Conservation (phyloP, 1,140 invertebrate species). For the Fopius arisanus region DNA sequence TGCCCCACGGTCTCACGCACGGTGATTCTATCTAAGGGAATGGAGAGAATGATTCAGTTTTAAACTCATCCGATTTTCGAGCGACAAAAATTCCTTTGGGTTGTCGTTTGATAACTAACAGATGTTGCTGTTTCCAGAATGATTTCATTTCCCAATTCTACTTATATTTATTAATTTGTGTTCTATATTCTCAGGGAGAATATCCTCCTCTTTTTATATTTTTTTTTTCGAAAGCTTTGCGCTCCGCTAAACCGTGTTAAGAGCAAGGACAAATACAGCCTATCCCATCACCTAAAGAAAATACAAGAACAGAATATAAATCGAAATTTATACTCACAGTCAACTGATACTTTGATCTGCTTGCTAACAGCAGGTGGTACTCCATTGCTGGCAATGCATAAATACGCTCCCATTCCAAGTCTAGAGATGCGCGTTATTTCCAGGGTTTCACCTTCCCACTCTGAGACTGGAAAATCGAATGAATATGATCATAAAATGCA, state of each 20-base stretch:
- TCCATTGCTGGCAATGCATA: slow-evolving; percentile 84
- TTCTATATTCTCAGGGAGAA: neutral
- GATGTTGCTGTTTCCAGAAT: too few species aligned
- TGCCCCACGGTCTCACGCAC: neutral
- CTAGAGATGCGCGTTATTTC: slow-evolving; percentile 87
- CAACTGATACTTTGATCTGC: slow-evolving; percentile 91
- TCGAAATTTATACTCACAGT: slow-evolving; percentile 78
- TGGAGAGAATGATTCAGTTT: neutral
- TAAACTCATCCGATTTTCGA: neutral
- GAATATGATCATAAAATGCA: slow-evolving; percentile 19
- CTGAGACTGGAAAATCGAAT: slow-evolving; percentile 68
- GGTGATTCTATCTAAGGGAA: neutral
- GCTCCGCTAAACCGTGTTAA: neutral
- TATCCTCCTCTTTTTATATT: neutral
- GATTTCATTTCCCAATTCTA: too few species aligned
- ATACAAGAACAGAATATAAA: neutral
- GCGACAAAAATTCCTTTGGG: neutral
- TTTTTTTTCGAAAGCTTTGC: neutral
- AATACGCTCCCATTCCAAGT: slow-evolving; percentile 89
- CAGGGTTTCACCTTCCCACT: slow-evolving; percentile 84
- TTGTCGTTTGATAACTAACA: too few species aligned
- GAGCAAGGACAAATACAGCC: neutral
- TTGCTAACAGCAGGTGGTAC: slow-evolving; percentile 85
- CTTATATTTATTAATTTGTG: neutral
- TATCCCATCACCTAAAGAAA: neutral